phyloP scores from a whole-genome alignment of 37 sponge, comb jelly and placozoan species.

The Diacarnus erythraeanus region DNA sequence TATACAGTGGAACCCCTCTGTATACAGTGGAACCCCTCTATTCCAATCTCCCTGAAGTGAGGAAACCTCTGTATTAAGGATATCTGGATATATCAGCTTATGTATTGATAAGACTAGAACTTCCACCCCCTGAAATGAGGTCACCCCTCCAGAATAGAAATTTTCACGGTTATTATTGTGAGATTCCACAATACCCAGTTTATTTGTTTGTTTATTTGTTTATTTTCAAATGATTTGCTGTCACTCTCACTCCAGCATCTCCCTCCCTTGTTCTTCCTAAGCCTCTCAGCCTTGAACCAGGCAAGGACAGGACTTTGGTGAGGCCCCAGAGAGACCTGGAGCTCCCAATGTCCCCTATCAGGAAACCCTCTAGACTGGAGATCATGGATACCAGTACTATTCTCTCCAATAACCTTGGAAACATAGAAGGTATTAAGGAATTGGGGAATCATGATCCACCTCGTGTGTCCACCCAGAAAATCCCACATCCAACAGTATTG shows the following conservation, averaged over 20 bases:
- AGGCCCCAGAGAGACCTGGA: conserved; percentile 40
- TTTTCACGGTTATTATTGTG: too few species aligned
- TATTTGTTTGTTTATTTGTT: too few species aligned
- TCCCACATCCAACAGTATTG: conserved; percentile 16
- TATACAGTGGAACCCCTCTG: too few species aligned
- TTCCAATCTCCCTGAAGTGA: too few species aligned
- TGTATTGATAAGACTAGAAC: too few species aligned
- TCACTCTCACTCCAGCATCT: background rate
- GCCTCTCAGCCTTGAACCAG: background rate
- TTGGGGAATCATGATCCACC: conserved; percentile 1
- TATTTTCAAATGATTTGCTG: too few species aligned
- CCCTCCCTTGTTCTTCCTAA: background rate
- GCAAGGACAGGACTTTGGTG: background rate
- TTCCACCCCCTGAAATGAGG: too few species aligned
- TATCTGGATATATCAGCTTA: too few species aligned
- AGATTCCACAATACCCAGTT: too few species aligned
- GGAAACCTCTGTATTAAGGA: too few species aligned
- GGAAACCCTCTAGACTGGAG: conserved; percentile 58
- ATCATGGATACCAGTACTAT: conserved; percentile 31
- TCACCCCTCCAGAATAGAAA: too few species aligned
- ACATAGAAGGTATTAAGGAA: background rate
- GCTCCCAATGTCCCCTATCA: conserved; percentile 78
- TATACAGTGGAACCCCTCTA: too few species aligned
- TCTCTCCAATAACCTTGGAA: background rate
- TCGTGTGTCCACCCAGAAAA: conserved; percentile 53